These are phyloP conservation scores for Numenius phaeopus DNA, from an alignment of 2,797 vertebrate genomes.

Conservation along the genomic window DNA sequence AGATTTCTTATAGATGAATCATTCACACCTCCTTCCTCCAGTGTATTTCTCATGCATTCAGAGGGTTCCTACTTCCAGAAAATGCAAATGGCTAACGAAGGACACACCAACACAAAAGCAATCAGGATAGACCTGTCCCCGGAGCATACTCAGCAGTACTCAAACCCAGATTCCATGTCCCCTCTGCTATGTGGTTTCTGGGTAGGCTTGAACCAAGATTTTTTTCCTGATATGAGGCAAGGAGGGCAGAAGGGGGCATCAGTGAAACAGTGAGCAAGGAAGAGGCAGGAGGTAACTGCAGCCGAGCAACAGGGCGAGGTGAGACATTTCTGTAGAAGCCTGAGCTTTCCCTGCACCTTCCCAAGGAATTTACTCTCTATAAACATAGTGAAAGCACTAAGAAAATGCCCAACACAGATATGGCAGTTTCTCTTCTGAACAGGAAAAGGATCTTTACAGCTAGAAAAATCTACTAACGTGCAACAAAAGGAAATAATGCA, in stretches of 20 bases:
- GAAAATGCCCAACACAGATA: not conserved
- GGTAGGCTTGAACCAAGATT: not conserved
- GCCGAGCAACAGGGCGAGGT: fast-evolving
- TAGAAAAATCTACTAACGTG: not conserved
- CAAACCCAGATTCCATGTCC: fast-evolving
- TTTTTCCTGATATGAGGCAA: not conserved
- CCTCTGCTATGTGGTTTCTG: fast-evolving
- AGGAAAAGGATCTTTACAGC: not conserved
- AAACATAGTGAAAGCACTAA: not conserved
- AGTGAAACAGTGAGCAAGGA: conserved; percentile 4
- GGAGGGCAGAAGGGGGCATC: conserved; percentile 66
- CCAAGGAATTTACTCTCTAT: fast-evolving
- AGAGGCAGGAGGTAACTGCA: not conserved
- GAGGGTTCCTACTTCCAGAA: not conserved
- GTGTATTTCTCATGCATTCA: not conserved
- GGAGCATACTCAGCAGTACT: not conserved
- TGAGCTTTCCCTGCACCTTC: not conserved
- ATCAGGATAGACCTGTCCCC: not conserved
- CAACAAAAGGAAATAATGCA: not conserved
- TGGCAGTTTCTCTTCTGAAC: not conserved
- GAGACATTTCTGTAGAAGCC: not conserved
- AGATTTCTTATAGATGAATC: not conserved
- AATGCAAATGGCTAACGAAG: not conserved
- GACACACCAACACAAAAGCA: too few relatives aligned
- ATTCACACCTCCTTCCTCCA: not conserved